phyloP scores from a whole-genome alignment of 92 coral and sea anemone genomes.

The Desmophyllum pertusum region DNA sequence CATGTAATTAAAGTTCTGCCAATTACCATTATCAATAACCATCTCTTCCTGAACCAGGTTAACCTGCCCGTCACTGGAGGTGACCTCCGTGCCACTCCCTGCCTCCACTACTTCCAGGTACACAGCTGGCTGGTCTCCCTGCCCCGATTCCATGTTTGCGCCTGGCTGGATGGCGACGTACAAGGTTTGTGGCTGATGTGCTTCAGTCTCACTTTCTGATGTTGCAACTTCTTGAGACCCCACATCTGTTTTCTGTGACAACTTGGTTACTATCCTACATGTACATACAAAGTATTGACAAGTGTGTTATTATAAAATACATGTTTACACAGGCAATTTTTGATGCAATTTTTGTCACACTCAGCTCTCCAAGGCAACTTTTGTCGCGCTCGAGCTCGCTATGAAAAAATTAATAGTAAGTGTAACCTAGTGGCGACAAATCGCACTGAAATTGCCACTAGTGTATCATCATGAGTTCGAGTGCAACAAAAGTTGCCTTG shows the following conservation, averaged over 20 bases:
- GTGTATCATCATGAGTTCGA: too few relatives aligned
- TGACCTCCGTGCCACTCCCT: slow-evolving; percentile 89
- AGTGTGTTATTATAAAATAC: neutral
- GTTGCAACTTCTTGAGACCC: slow-evolving; percentile 33
- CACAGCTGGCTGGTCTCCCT: slow-evolving; percentile 97
- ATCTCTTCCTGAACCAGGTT: slow-evolving; percentile 85
- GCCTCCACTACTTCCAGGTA: slow-evolving; percentile 99
- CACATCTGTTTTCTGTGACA: neutral
- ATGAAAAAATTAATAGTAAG: too few relatives aligned
- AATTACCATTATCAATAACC: slow-evolving; percentile 88
- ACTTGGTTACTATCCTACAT: slow-evolving; percentile 10
- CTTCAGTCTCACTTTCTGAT: slow-evolving; percentile 20
- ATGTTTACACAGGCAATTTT: too few relatives aligned
- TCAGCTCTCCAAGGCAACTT: too few relatives aligned
- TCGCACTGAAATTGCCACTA: too few relatives aligned
- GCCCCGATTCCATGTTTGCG: slow-evolving; percentile 77
- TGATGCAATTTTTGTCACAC: too few relatives aligned
- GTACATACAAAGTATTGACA: neutral
- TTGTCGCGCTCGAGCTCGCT: too few relatives aligned
- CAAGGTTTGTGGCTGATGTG: slow-evolving; percentile 79
- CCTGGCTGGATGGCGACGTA: slow-evolving; percentile 98
- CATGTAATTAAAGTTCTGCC: too few relatives aligned
- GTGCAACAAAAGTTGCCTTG: too few relatives aligned
- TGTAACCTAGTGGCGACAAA: too few relatives aligned
- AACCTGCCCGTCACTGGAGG: slow-evolving; percentile 80